Conservation (phyloP, 2,113 vertebrate species). For the Siniperca chuatsi region DNA sequence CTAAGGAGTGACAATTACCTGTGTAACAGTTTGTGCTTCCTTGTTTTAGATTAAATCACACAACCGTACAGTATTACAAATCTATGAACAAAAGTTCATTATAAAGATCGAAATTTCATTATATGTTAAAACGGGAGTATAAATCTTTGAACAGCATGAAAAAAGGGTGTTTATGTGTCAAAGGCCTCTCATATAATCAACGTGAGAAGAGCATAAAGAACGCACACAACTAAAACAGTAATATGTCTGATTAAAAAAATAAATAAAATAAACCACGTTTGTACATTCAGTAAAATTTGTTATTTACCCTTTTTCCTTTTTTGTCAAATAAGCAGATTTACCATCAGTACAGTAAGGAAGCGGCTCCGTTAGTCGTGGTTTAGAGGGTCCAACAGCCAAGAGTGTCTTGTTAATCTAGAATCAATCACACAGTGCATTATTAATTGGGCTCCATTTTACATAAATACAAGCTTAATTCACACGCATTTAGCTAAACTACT, state of each 20-base stretch:
- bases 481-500: background rate
- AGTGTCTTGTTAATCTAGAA: constrained; percentile 61
- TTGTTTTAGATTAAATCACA: constrained; percentile 11
- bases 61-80: background rate
- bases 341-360: constrained; percentile 14
- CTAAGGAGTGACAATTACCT: constrained; percentile 2
- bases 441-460: constrained; percentile 1
- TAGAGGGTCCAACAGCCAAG: constrained; percentile 23
- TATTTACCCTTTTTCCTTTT: constrained; percentile 19
- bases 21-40: constrained; percentile 42
- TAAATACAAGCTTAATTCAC: background rate
- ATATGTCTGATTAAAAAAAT: constrained; percentile 40
- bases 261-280: constrained; percentile 52
- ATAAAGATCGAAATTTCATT: background rate
- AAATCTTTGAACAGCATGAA: constrained; percentile 16
- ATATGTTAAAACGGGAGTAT: background rate
- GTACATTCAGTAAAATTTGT: constrained; percentile 37
- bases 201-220: constrained; percentile 2
- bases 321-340: constrained; percentile 16
- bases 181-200: constrained; percentile 9
- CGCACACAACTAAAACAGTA: constrained; percentile 1
- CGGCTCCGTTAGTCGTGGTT: constrained; percentile 10
- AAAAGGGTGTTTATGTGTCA: background rate
- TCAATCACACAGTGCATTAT: constrained; percentile 26
- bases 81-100: background rate